These are phyloP conservation scores for Paracanthobrama guichenoti DNA, from an alignment of 2,113 vertebrate genomes.

Conservation along the genomic window DNA sequence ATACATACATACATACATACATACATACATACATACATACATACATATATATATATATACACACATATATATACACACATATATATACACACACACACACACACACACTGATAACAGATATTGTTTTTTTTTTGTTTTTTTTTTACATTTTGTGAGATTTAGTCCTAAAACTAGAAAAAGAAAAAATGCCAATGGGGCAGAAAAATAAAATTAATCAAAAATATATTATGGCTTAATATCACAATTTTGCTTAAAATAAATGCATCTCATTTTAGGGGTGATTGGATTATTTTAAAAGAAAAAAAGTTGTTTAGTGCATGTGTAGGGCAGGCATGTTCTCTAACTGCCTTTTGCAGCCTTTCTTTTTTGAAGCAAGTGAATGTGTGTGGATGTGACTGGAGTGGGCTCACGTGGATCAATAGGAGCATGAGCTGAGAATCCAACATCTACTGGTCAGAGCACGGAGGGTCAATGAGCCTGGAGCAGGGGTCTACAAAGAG, in stretches of 20 bases:
- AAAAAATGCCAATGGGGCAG: background rate
- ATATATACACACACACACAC: no score
- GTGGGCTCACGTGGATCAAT: conserved; percentile 52
- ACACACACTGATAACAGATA: no score
- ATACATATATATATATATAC: no score
- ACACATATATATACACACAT: no score
- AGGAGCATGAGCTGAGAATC: conserved; percentile 29
- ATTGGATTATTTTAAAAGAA: background rate
- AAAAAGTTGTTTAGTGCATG: background rate
- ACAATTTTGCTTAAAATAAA: background rate
- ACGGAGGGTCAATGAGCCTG: conserved; percentile 40
- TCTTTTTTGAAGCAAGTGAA: background rate
- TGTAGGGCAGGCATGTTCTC: background rate
- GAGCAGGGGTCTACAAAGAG: conserved; percentile 32
- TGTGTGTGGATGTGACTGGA: conserved; percentile 41
- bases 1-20: no score
- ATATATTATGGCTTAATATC: background rate
- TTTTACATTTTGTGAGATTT: background rate
- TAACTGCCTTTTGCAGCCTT: background rate
- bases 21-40: no score
- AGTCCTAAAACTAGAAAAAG: background rate
- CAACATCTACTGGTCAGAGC: conserved; percentile 40
- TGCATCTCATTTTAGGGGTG: background rate
- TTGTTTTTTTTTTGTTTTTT: no score
- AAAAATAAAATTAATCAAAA: background rate